Conservation (phyloP, 2,113 vertebrate species). For the Catharus minimus region DNA sequence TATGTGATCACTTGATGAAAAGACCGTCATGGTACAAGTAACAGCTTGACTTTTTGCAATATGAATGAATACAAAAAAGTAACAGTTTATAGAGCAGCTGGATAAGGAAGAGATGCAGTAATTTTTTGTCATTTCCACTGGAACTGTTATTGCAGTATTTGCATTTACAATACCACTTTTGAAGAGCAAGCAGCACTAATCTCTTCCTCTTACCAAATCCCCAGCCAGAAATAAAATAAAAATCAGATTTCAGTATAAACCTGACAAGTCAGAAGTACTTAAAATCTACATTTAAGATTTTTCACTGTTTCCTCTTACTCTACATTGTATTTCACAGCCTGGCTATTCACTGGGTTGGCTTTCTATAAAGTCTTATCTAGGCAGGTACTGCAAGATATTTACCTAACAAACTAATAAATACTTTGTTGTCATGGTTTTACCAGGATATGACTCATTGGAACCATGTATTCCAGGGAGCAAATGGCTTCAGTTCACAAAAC, state of each 20-base stretch:
- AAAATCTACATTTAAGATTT: not conserved
- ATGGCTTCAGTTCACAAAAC: not conserved
- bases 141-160: not conserved
- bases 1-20: fast-evolving
- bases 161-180: not conserved
- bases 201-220: not conserved
- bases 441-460: conserved; percentile 59
- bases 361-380: conserved; percentile 2
- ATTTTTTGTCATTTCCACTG: not conserved
- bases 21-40: fast-evolving
- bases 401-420: conserved; percentile 42
- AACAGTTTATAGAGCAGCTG: not conserved
- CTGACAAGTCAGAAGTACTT: not conserved
- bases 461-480: not conserved
- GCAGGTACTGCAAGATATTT: conserved; percentile 47
- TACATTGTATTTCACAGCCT: not conserved
- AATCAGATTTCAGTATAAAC: not conserved
- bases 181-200: not conserved
- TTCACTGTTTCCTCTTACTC: not conserved
- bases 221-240: not conserved
- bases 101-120: not conserved
- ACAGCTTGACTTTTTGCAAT: not conserved
- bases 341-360: not conserved
- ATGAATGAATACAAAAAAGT: not conserved
- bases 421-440: conserved; percentile 38